Percentiles rank a stretch among this genome's conserved stretches.
phyloP scores from a whole-genome alignment of 2,888 invertebrate species.

The Sinelater perroti region DNA sequence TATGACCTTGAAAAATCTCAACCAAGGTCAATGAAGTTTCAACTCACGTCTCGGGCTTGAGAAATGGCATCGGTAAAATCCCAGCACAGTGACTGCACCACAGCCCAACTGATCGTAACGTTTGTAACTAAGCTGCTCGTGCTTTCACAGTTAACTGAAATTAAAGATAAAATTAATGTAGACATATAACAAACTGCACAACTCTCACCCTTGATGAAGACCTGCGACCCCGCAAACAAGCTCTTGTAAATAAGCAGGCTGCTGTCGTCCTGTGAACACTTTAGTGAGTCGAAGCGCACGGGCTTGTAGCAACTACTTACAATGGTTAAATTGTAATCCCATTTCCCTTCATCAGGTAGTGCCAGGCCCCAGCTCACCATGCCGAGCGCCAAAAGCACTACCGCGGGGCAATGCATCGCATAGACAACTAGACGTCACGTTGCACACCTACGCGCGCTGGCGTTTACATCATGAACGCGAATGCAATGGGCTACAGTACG shows the following conservation, averaged over 20 bases:
- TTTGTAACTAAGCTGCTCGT: slow-evolving; percentile 46
- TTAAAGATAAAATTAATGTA: background rate
- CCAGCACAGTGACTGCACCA: slow-evolving; percentile 68
- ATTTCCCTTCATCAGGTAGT: slow-evolving; percentile 73
- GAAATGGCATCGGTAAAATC: slow-evolving; percentile 57
- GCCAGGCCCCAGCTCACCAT: too few species aligned
- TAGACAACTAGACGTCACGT: too few species aligned
- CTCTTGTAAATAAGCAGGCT: slow-evolving; percentile 67
- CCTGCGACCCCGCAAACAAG: slow-evolving; percentile 75
- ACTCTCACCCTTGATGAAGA: slow-evolving; percentile 71
- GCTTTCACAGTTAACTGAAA: slow-evolving; percentile 51
- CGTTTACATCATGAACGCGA: too few species aligned
- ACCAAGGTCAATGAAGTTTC: background rate
- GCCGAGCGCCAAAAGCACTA: too few species aligned
- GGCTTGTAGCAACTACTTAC: slow-evolving; percentile 52
- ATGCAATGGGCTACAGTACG: too few species aligned
- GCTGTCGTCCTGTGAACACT: slow-evolving; percentile 59
- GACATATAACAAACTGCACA: background rate
- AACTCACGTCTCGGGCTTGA: slow-evolving; percentile 52
- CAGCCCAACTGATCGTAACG: slow-evolving; percentile 64
- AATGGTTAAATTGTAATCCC: slow-evolving; percentile 69
- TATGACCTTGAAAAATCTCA: background rate
- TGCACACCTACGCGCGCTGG: too few species aligned
- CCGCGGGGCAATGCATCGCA: too few species aligned
- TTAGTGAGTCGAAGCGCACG: too few species aligned